These are phyloP conservation scores for Hippasteria phrygiana DNA, from an alignment of 53 echinoderm and acorn worm genomes.

Conservation along the genomic window DNA sequence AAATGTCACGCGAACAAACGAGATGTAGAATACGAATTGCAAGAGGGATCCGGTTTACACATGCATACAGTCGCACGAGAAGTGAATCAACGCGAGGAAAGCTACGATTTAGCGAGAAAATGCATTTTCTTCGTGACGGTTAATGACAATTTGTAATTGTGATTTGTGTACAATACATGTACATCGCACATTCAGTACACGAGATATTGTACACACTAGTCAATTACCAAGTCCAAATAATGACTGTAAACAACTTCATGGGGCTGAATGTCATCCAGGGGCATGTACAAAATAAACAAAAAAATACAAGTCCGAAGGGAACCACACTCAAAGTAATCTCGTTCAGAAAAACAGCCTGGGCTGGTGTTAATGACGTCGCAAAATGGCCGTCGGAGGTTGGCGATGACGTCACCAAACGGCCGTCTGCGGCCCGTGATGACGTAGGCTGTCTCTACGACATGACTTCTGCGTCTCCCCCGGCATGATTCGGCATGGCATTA, in stretches of 20 bases:
- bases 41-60: no score
- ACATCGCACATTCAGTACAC: no score
- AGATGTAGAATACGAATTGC: no score
- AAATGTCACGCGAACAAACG: neutral
- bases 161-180: no score
- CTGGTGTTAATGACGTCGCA: conserved; percentile 60
- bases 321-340: neutral
- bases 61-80: no score
- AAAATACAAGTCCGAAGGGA: conserved; percentile 9
- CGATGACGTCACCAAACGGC: conserved; percentile 56
- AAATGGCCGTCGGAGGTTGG: conserved; percentile 42
- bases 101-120: no score
- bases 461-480: conserved; percentile 6
- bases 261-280: conserved; percentile 10
- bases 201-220: no score
- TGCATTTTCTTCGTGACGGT: no score
- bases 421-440: conserved; percentile 48
- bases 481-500: conserved; percentile 38
- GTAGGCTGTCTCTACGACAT: neutral
- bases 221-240: no score
- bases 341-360: conserved; percentile 24
- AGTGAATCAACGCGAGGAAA: no score
- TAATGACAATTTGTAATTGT: neutral
- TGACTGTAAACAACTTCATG: neutral
- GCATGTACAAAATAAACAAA: neutral